A percentile compares a stretch with the other conserved stretches of the same genome.
Conservation (phyloP, 2,113 vertebrate species). For the Mormyrus iriodes region DNA sequence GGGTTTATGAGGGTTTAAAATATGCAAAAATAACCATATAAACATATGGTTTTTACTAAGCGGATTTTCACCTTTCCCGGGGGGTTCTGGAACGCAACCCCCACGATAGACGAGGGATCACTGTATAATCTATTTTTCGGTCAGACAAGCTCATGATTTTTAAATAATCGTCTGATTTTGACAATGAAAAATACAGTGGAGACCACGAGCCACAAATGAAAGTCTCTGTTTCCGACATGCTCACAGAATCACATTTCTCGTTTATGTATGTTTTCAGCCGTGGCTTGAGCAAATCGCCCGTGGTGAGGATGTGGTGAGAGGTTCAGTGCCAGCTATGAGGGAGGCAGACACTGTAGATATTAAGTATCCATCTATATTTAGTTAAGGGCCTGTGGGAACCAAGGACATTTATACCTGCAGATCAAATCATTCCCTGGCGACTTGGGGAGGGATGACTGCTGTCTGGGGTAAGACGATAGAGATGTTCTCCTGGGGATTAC, state of each 20-base stretch:
- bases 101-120: too few relatives aligned
- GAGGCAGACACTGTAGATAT: neutral
- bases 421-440: neutral
- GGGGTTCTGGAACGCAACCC: too few relatives aligned
- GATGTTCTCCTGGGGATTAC: neutral
- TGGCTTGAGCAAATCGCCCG: neutral
- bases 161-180: neutral
- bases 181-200: neutral
- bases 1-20: too few relatives aligned
- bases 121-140: neutral
- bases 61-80: too few relatives aligned
- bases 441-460: neutral
- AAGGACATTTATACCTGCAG: neutral
- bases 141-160: neutral
- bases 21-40: too few relatives aligned
- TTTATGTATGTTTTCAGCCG: neutral
- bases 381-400: neutral
- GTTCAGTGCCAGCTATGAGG: neutral
- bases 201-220: neutral
- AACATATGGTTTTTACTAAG: too few relatives aligned
- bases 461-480: neutral
- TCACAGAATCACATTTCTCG: constrained; percentile 14
- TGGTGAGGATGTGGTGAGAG: neutral
- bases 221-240: constrained; percentile 19
- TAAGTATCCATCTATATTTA: constrained; percentile 5